phyloP scores from a whole-genome alignment of 2,113 vertebrate species.

The Passer domesticus region DNA sequence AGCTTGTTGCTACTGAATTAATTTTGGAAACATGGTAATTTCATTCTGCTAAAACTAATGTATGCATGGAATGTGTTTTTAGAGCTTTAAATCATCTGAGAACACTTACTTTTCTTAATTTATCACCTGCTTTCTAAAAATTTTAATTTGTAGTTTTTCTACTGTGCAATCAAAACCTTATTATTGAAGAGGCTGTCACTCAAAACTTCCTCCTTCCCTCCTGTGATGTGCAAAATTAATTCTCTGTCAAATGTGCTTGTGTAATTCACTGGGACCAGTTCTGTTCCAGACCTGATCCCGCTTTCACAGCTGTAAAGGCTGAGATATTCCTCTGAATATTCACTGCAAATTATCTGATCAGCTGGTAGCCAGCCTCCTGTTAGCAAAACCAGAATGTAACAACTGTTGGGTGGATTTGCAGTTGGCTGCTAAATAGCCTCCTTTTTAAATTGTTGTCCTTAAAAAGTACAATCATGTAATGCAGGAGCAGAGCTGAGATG shows the following conservation, averaged over 20 bases:
- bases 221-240: background rate
- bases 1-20: background rate
- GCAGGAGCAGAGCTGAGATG: background rate
- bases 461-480: background rate
- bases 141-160: background rate
- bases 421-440: background rate
- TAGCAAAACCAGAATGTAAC: background rate
- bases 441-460: background rate
- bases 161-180: background rate
- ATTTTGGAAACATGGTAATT: background rate
- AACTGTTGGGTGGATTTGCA: background rate
- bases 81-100: background rate
- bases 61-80: background rate
- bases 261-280: background rate
- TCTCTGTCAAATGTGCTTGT: background rate
- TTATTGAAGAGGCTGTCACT: background rate
- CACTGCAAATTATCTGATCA: background rate
- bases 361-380: background rate
- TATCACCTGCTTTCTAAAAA: background rate
- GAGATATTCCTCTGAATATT: background rate
- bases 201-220: background rate
- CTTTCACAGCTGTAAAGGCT: background rate
- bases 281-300: background rate
- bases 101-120: background rate
- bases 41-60: background rate